A percentile compares a stretch with the other conserved stretches of the same genome.
Evolutionary conservation across 2,888 invertebrate genomes (phyloP).

Genomic region (Netelia virgata): DNA sequence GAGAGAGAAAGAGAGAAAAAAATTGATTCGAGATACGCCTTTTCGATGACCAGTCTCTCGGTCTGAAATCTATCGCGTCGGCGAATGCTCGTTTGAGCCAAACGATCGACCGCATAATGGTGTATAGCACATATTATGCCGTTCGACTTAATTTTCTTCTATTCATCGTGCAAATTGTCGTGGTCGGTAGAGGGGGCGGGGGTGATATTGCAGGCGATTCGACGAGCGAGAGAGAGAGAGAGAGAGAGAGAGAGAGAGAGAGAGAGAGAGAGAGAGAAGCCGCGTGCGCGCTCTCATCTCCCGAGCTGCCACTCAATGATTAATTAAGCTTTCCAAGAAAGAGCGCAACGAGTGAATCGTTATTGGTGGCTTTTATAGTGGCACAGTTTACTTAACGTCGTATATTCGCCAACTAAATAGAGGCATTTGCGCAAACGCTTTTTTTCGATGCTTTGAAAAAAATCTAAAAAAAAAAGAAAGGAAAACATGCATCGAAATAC

Average conservation of each 20-base stretch:
- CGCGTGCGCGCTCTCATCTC: background rate
- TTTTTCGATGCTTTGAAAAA: constrained; percentile 31
- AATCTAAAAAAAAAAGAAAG: background rate
- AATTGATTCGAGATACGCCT: constrained; percentile 47
- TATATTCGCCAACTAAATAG: constrained; percentile 50
- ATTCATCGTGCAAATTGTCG: constrained; percentile 45
- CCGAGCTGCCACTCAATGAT: constrained; percentile 74
- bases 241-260: too few species aligned
- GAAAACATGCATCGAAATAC: background rate
- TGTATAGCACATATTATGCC: constrained; percentile 46
- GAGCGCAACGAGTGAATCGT: constrained; percentile 80
- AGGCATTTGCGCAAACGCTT: constrained; percentile 27
- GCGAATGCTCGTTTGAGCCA: constrained; percentile 44
- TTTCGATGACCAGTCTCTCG: constrained; percentile 29
- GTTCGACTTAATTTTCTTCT: constrained; percentile 64
- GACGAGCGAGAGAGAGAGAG: background rate
- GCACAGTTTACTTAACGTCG: constrained; percentile 77
- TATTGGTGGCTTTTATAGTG: constrained; percentile 78
- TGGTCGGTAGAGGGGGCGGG: background rate
- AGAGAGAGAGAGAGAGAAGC: too few species aligned
- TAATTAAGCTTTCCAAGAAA: constrained; percentile 83
- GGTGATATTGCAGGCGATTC: background rate
- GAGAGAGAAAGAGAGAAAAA: background rate
- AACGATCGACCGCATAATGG: constrained; percentile 31
- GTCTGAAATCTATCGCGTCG: constrained; percentile 29